Evolutionary conservation across 2,888 invertebrate genomes (phyloP), one percentile per base, ranked within the genome.

Genomic region (Tachina lurida): DNA sequence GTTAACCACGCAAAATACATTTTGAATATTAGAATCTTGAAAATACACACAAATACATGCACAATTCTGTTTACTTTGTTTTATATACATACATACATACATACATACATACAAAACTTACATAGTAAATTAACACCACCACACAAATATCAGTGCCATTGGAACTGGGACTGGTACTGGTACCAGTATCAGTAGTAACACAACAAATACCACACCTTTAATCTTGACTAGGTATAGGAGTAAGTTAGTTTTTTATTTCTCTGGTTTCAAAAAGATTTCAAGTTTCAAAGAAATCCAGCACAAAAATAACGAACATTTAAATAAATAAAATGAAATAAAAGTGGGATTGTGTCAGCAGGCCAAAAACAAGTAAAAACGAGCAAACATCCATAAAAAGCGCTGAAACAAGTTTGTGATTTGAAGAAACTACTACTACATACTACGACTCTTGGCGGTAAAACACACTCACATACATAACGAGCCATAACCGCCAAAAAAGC

Each of bases 341-440:
- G 75, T 87, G 83, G 76, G 81, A 88, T 86, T 88, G 86, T 88
- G 87, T 87, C 87, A 87, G 87, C 87, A 84, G 86, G 83, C 77
- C 87, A 88, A 83, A 73, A 84, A 65, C 67, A 76, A 86, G 75
- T 74, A 63, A 49, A 39, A 71, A 76, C 65, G 19, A 43, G 49
- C 75, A 71, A 79, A 75, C 54, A 62, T 39, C 31, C 47, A 67
- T 71, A 76, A 75, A 73, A 63, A 45, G 31, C 13, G 17, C 52
- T 52, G 10, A 81, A 83, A 83, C 82, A 70, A 75, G 82, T 82
- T 82, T 82, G 56, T 70, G 58, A 58, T 60, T 77, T 81, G 41
- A 43, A 77, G 41, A 52, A 82, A 78, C 77, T 68, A n/a, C 62
- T 71, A 65, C 31, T 31, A 31, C 4, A 31, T 31, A 31, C 31